Evolutionary conservation across 2,797 vertebrate species (phyloP).

Genomic region (Sebastes itinus): DNA sequence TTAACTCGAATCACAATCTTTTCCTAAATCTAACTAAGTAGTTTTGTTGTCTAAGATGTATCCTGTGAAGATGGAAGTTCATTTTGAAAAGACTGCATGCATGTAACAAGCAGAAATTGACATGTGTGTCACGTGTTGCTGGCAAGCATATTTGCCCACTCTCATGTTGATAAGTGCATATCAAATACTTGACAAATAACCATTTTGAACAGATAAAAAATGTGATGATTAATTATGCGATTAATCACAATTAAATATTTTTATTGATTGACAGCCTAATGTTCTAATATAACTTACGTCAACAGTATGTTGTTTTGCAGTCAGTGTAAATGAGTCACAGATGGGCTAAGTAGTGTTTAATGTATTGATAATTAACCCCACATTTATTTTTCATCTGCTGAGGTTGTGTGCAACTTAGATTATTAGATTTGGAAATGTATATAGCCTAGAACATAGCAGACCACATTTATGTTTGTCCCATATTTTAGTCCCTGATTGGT

Average conservation of each 20-base stretch:
- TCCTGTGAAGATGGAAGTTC: too few relatives aligned
- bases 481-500: not conserved
- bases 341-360: not conserved
- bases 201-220: too few relatives aligned
- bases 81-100: not conserved
- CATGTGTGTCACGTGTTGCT: too few relatives aligned
- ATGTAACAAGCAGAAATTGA: too few relatives aligned
- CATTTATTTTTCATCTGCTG: not conserved
- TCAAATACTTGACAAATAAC: too few relatives aligned
- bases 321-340: not conserved
- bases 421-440: not conserved
- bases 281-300: not conserved
- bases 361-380: not conserved
- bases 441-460: not conserved
- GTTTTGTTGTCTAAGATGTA: too few relatives aligned
- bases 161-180: too few relatives aligned
- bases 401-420: not conserved
- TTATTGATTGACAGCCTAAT: not conserved
- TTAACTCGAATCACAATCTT: too few relatives aligned
- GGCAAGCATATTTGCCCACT: too few relatives aligned
- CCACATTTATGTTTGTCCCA: not conserved
- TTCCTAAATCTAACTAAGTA: too few relatives aligned
- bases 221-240: too few relatives aligned
- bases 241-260: too few relatives aligned
- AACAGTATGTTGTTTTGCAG: constrained; percentile 8